Conservation (phyloP, 1,140 invertebrate species). For the Drosophila carrolli region DNA sequence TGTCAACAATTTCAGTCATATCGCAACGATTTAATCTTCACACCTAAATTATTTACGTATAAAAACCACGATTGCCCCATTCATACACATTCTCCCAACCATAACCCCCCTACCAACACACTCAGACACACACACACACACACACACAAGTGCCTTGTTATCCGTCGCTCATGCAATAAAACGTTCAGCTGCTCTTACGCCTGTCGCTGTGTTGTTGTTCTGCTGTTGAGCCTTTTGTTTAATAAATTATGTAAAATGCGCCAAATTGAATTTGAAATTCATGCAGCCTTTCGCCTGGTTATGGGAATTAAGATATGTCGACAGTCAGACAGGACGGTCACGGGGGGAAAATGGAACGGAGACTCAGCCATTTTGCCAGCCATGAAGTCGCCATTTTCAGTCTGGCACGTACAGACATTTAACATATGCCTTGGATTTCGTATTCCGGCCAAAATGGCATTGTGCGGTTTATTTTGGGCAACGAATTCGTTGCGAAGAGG, state of each 20-base stretch:
- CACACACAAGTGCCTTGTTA: slow-evolving; percentile 53
- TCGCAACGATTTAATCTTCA: slow-evolving; percentile 79
- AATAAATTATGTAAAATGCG: slow-evolving; percentile 83
- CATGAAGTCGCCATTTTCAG: slow-evolving; percentile 44
- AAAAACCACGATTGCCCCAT: slow-evolving; percentile 41
- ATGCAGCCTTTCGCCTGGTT: slow-evolving; percentile 77
- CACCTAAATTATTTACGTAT: slow-evolving; percentile 79
- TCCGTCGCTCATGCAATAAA: slow-evolving; percentile 73
- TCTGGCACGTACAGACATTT: slow-evolving; percentile 58
- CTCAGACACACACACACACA: slow-evolving; percentile 10
- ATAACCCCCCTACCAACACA: not conserved
- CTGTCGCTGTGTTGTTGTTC: slow-evolving; percentile 23
- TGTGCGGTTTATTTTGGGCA: slow-evolving; percentile 20
- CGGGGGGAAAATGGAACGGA: slow-evolving; percentile 8
- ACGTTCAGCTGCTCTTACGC: slow-evolving; percentile 59
- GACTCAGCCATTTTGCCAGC: slow-evolving; percentile 18
- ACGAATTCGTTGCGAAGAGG: slow-evolving; percentile 14
- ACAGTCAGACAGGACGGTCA: slow-evolving; percentile 38
- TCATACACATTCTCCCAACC: slow-evolving; percentile 14
- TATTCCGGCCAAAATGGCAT: slow-evolving; percentile 27
- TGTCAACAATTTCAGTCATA: slow-evolving; percentile 81
- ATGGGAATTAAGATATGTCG: slow-evolving; percentile 81
- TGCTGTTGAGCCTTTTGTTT: slow-evolving; percentile 72
- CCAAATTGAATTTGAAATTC: slow-evolving; percentile 83
- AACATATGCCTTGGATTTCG: slow-evolving; percentile 48